Evolutionary conservation across 2,113 vertebrate genomes (phyloP).

Genomic region (Leptocoma aspasia): DNA sequence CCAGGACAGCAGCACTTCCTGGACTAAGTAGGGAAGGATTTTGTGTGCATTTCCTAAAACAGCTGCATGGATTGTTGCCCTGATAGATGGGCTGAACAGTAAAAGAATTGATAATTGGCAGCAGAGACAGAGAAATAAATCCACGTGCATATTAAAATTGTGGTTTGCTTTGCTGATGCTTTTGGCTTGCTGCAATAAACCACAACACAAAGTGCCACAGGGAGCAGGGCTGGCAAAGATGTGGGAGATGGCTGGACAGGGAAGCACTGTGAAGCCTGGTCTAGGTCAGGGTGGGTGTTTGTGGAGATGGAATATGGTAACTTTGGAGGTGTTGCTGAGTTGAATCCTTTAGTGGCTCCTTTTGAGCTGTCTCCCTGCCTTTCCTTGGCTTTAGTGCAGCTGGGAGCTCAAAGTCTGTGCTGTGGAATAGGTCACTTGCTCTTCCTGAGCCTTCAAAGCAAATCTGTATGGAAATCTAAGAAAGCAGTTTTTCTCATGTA

Average conservation of each 20-base stretch:
- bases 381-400: not conserved
- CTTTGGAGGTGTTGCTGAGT: not conserved
- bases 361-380: not conserved
- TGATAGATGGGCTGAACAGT: not conserved
- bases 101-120: not conserved
- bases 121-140: not conserved
- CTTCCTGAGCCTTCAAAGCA: not conserved
- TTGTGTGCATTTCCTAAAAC: not conserved
- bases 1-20: not conserved
- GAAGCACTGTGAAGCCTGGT: not conserved
- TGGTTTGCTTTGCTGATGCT: not conserved
- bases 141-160: not conserved
- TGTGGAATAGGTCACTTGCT: not conserved
- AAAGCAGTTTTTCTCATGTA: not conserved
- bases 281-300: not conserved
- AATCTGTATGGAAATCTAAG: not conserved
- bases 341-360: not conserved
- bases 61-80: not conserved
- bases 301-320: not conserved
- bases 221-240: not conserved
- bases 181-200: not conserved
- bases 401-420: not conserved
- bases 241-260: not conserved
- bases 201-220: rapidly evolving
- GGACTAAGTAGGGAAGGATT: not conserved